phyloP scores from a whole-genome alignment of 2,113 vertebrate genomes.

The Cottus gobio region DNA sequence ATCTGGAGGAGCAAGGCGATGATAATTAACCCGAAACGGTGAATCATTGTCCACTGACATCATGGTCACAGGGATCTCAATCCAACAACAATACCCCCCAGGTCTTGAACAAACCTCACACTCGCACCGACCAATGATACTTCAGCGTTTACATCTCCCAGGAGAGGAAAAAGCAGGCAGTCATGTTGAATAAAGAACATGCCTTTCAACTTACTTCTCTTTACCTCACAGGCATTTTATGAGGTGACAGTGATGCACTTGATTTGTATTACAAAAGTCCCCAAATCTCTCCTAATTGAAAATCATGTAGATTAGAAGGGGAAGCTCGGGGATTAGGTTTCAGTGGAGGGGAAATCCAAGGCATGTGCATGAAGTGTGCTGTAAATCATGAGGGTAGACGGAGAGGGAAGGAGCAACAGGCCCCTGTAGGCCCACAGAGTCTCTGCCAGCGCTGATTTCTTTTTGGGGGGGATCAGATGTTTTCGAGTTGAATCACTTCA shows the following conservation, averaged over 20 bases:
- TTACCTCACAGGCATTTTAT: slow-evolving; percentile 57
- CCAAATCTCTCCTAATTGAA: slow-evolving; percentile 74
- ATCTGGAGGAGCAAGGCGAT: slow-evolving; percentile 35
- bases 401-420: slow-evolving; percentile 31
- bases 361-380: slow-evolving; percentile 57
- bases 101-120: slow-evolving; percentile 53
- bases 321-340: slow-evolving; percentile 61
- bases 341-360: slow-evolving; percentile 63
- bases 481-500: slow-evolving; percentile 45
- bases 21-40: slow-evolving; percentile 77
- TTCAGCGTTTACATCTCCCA: slow-evolving; percentile 51
- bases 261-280: slow-evolving; percentile 57
- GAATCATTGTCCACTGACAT: slow-evolving; percentile 77
- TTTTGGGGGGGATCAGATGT: slow-evolving; percentile 34
- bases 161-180: slow-evolving; percentile 28
- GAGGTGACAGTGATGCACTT: slow-evolving; percentile 70
- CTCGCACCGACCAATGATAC: slow-evolving; percentile 26
- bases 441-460: slow-evolving; percentile 20
- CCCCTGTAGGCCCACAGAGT: slow-evolving; percentile 32
- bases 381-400: slow-evolving; percentile 60
- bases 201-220: slow-evolving; percentile 37
- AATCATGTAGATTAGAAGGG: slow-evolving; percentile 66
- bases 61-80: slow-evolving; percentile 56
- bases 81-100: slow-evolving; percentile 61
- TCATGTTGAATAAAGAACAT: slow-evolving; percentile 39